Evolutionary conservation across 2,113 vertebrate genomes (phyloP), one percentile per base, ranked within the genome.

Genomic region (Cavia aperea): DNA sequence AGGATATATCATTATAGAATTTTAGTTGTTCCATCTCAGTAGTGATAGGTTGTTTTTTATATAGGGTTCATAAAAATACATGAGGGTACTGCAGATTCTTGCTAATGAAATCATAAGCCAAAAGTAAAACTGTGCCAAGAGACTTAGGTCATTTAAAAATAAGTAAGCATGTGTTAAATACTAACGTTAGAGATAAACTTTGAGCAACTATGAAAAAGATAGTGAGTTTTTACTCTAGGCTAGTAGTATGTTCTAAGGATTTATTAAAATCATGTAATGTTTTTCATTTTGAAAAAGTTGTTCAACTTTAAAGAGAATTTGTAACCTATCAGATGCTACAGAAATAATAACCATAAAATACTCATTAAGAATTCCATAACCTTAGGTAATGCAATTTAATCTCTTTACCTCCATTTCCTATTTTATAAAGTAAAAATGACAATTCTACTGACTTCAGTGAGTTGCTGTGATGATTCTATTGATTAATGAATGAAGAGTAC

Each of bases 21-120:
- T 87, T 92, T 72, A 83, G 82, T 79, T 86, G 46, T 91, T 75
- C 33, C 24, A 60, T 94, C 51, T 86, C 36, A 94, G 12, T 75
- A 75, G 79, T 75, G 81, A 49, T 33, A 62, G 21, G 18, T 66
- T 81, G 43, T 58, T 92, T 84, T 29, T 70, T 4, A 81, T 73
- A 33, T n/a, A 75, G 4, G 11, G 0, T 39, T 78, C 46, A 82
- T 36, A 58, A n/a, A 84, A 72, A 39, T 19, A 63, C 23, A 58
- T 79, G 49, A 68, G 87, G 51, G 3, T 73, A 4, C 23, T 84
- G 36, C 89, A 89, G 21, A 89, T 21, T 51, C 12, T 90, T 78
- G 18, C 65, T 70, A 66, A 70, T 29, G 31, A 92, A 89, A 65
- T 94, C 12, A 73, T 91, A 84, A 56, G 49, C 21, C 36, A 70